phyloP scores from a whole-genome alignment of 2,888 invertebrate genomes.

The Tipula helvola region DNA sequence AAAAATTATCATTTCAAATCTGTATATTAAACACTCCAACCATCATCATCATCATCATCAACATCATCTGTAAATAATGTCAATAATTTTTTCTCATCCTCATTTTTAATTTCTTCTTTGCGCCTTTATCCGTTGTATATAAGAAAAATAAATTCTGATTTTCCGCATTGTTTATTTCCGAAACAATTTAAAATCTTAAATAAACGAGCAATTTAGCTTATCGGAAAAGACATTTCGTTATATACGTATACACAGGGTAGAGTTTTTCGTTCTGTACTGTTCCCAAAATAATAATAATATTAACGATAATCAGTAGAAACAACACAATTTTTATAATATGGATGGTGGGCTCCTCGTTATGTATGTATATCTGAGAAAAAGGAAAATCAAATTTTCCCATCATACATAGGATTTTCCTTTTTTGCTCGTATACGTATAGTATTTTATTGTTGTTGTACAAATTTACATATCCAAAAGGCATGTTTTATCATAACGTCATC shows the following conservation, averaged over 20 bases:
- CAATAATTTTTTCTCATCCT: neutral
- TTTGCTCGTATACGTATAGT: neutral
- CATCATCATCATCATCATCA: neutral
- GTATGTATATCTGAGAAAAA: neutral
- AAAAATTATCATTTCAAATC: neutral
- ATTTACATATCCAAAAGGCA: neutral
- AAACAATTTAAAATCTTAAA: slow-evolving; percentile 4
- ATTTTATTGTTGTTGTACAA: neutral
- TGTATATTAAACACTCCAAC: neutral
- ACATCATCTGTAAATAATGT: neutral
- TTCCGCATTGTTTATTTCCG: neutral
- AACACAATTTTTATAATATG: neutral
- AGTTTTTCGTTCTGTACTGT: neutral
- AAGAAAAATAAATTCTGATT: neutral
- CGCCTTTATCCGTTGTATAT: neutral
- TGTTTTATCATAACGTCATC: neutral
- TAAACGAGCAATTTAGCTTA: neutral
- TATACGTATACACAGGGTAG: neutral
- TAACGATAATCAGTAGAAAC: slow-evolving; percentile 4
- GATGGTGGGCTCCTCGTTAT: neutral
- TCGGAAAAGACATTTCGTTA: neutral
- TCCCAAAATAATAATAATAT: neutral
- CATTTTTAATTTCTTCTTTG: neutral
- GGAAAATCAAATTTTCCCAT: neutral
- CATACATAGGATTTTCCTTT: neutral